These are phyloP conservation scores for Phaedon cochleariae DNA, from an alignment of 2,888 invertebrate species.

Conservation along the genomic window DNA sequence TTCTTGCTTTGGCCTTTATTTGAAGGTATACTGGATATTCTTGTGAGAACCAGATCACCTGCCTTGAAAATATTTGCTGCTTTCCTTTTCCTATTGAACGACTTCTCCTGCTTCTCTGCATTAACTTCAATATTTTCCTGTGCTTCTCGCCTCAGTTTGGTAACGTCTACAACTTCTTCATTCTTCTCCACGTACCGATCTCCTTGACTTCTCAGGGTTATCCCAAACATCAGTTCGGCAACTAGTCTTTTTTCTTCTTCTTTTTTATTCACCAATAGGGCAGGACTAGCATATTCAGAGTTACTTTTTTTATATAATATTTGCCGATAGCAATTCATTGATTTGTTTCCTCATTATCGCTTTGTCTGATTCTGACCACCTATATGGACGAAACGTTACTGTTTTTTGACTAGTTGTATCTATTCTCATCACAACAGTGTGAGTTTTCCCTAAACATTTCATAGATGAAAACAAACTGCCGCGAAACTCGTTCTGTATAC, in stretches of 20 bases:
- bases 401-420: neutral
- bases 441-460: slow-evolving; percentile 3
- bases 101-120: slow-evolving; percentile 5
- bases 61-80: slow-evolving; percentile 4
- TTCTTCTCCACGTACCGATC: no score
- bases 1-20: slow-evolving; percentile 6
- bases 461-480: slow-evolving; percentile 1
- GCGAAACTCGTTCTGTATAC: neutral
- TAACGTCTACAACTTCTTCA: no score
- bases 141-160: slow-evolving; percentile 1
- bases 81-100: slow-evolving; percentile 6
- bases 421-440: slow-evolving; percentile 5
- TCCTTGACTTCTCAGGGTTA: no score
- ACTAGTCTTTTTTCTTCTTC: slow-evolving; percentile 20
- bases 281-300: slow-evolving; percentile 23
- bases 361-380: slow-evolving; percentile 18
- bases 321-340: slow-evolving; percentile 15
- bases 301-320: slow-evolving; percentile 21
- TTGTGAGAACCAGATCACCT: neutral
- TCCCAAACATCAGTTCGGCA: slow-evolving; percentile 9
- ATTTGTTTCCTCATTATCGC: slow-evolving; percentile 13
- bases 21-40: slow-evolving; percentile 3
- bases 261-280: slow-evolving; percentile 23
- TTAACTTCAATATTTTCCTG: neutral
- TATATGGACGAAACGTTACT: slow-evolving; percentile 6